Evolutionary conservation across 2,113 vertebrate species (phyloP).

Genomic region (Oncorhynchus tshawytscha): DNA sequence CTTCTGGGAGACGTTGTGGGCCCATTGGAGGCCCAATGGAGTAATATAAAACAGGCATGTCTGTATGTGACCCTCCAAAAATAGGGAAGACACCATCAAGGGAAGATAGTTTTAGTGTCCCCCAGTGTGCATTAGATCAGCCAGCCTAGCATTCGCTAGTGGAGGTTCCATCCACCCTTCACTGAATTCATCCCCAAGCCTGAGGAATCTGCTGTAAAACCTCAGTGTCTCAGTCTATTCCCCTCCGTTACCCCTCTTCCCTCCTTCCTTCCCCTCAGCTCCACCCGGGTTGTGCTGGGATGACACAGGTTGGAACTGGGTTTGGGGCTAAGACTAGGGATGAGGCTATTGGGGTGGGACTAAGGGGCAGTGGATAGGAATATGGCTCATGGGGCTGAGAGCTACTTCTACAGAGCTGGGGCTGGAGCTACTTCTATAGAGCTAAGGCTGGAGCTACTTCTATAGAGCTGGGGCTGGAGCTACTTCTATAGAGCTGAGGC

Average conservation of each 20-base stretch:
- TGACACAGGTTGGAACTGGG: constrained; percentile 12
- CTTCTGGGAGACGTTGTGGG: neutral
- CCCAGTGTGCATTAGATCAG: neutral
- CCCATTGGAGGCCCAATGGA: neutral
- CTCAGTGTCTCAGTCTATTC: neutral
- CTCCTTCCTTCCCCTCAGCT: too few relatives aligned
- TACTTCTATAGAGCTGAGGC: too few relatives aligned
- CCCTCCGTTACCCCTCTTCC: neutral
- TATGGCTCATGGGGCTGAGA: too few relatives aligned
- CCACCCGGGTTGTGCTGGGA: neutral
- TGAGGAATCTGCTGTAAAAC: neutral
- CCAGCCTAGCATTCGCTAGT: neutral
- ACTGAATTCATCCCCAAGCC: neutral
- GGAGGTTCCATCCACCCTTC: neutral
- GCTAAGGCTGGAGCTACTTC: too few relatives aligned
- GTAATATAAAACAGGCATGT: neutral
- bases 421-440: too few relatives aligned
- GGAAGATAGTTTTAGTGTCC: neutral
- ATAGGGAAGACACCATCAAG: neutral
- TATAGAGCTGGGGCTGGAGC: too few relatives aligned
- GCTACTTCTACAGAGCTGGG: too few relatives aligned
- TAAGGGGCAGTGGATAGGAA: too few relatives aligned
- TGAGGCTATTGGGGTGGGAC: too few relatives aligned
- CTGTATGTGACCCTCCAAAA: neutral
- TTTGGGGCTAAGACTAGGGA: neutral